Percentiles rank a stretch among this genome's conserved stretches.
phyloP scores from a whole-genome alignment of 1,140 invertebrate genomes.

The Oreohelix idahoensis region DNA sequence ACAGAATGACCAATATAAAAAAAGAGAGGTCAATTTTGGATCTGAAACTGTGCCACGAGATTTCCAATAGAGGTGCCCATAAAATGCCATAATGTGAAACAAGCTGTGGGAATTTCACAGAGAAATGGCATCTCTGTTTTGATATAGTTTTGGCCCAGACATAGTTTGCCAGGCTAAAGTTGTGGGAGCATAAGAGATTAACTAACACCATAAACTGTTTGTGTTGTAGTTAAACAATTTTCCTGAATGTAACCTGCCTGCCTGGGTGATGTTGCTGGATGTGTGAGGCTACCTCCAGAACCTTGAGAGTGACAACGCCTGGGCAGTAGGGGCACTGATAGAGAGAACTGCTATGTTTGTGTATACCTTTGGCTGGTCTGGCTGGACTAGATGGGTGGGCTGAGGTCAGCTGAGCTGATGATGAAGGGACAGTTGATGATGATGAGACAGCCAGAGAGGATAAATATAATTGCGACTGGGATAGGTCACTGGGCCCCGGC shows the following conservation, averaged over 20 bases:
- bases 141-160: not conserved
- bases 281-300: slow-evolving; percentile 52
- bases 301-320: slow-evolving; percentile 41
- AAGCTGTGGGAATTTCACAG: not conserved
- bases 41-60: too few relatives aligned
- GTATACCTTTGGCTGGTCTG: slow-evolving; percentile 20
- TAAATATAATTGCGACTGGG: not conserved
- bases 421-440: slow-evolving; percentile 16
- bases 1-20: too few relatives aligned
- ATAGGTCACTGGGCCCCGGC: not conserved
- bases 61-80: too few relatives aligned
- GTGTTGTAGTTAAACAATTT: not conserved
- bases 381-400: slow-evolving; percentile 4
- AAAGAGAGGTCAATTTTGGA: too few relatives aligned
- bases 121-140: not conserved
- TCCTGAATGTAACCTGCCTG: slow-evolving; percentile 39
- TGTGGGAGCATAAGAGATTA: not conserved
- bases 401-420: not conserved
- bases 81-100: not conserved
- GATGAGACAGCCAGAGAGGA: not conserved
- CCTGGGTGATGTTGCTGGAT: slow-evolving; percentile 53
- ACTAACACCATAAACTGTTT: not conserved
- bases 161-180: not conserved
- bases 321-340: slow-evolving; percentile 58
- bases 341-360: slow-evolving; percentile 34